Evolutionary conservation across 2,113 vertebrate genomes (phyloP).

Genomic region (Rallus limicola): DNA sequence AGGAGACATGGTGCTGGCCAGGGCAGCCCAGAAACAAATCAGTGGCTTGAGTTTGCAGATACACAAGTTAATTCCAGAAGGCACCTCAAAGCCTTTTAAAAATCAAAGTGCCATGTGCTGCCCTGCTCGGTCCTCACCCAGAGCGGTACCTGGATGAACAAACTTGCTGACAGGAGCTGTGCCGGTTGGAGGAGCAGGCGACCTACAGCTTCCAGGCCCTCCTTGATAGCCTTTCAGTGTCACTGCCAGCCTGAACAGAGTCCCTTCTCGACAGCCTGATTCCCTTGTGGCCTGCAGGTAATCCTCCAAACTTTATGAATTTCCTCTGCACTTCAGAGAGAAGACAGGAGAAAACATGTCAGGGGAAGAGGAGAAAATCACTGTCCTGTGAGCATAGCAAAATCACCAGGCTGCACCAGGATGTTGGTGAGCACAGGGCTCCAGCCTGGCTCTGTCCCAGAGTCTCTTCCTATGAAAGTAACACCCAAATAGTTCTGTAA

Average conservation of each 20-base stretch:
- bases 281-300: not conserved
- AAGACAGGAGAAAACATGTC: not conserved
- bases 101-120: rapidly evolving
- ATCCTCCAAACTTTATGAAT: not conserved
- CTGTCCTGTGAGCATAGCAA: not conserved
- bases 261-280: not conserved
- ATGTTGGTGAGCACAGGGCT: not conserved
- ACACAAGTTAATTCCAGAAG: not conserved
- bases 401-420: not conserved
- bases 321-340: not conserved
- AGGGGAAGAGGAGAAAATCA: not conserved
- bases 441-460: not conserved
- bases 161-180: not conserved
- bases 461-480: not conserved
- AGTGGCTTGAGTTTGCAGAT: not conserved
- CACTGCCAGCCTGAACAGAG: not conserved
- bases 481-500: not conserved
- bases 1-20: rapidly evolving
- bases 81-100: not conserved
- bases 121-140: not conserved
- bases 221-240: not conserved
- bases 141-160: not conserved
- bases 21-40: not conserved
- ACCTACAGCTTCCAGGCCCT: rapidly evolving
- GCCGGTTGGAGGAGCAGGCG: not conserved